Percentiles rank a stretch among this genome's conserved stretches.
Conservation (phyloP, 2,888 invertebrate genomes). For the Axea sp. region DNA sequence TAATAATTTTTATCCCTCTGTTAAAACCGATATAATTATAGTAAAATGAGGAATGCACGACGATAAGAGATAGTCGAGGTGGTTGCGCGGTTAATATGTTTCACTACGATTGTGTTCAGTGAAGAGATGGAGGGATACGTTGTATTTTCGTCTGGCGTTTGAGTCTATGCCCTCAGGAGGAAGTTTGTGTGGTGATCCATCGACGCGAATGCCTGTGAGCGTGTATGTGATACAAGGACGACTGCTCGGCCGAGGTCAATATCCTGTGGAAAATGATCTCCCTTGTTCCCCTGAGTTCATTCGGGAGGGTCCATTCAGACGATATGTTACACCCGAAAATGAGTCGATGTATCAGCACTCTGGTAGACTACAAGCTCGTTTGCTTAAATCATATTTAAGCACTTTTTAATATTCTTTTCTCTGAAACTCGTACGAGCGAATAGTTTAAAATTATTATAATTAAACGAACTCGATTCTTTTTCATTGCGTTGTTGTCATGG, state of each 20-base stretch:
- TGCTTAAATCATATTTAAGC: neutral
- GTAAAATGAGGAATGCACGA: neutral
- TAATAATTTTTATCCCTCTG: neutral
- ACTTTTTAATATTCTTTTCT: too few relatives aligned
- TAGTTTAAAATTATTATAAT: too few relatives aligned
- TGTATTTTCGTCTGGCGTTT: conserved; percentile 48
- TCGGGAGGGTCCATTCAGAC: conserved; percentile 53
- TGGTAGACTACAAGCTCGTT: neutral
- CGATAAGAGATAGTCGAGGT: too few relatives aligned
- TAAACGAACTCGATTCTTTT: too few relatives aligned
- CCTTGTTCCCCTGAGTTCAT: conserved; percentile 48
- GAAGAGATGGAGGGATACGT: conserved; percentile 2
- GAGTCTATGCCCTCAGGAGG: conserved; percentile 43
- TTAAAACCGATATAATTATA: conserved; percentile 12
- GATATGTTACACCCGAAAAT: conserved; percentile 40
- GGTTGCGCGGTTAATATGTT: conserved; percentile 12
- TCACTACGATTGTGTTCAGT: conserved; percentile 15
- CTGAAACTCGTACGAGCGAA: too few relatives aligned
- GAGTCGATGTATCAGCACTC: neutral
- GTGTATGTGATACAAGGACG: conserved; percentile 59
- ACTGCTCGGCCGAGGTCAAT: conserved; percentile 54
- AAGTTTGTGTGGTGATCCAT: conserved; percentile 50
- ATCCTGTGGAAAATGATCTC: conserved; percentile 55
- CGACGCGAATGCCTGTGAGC: conserved; percentile 36
- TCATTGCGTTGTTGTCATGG: too few relatives aligned